Evolutionary conservation across 2,888 invertebrate species (phyloP), one percentile per base, ranked within the genome.

Genomic region (Agrotis ipsilon): DNA sequence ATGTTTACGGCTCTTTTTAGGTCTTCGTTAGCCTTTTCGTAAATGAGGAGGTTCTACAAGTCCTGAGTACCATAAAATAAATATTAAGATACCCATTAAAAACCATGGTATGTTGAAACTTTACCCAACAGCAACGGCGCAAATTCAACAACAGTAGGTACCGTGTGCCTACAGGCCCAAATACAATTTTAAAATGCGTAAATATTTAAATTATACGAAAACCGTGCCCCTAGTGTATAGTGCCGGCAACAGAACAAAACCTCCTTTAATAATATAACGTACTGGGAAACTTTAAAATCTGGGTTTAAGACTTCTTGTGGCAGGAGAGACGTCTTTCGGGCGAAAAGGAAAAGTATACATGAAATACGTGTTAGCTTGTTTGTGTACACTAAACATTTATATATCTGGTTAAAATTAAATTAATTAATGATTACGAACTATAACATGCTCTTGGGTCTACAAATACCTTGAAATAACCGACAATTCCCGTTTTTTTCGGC

Each of bases 171-270:
- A 65, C 39, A 39, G 11, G 11, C 39, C 9, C 39, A 39, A 39
- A 81, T 81, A 68, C 82, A 84, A 81, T 49, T 83, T 77, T 78
- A 52, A 81, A 69, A 84, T 84, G 72, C 81, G 63, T 81, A 45
- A 84, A 81, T 81, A 84, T 81, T 81, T 81, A 84, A 84, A 60
- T 48, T 49, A 81, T 78, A 68, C 65, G 66, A 62, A 70, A 69
- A 48, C 66, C 81, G 82, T 81, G 84, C 63, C 82, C 43, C 72
- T 21, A 13, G 69, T 1, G 68, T n/a, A 27, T 46, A 39, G 46
- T 54, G 32, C 67, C 27, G 66, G 62, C 57, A 52, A 65, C 69
- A 39, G 62, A 55, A 68, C 66, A 54, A 59, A 77, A 81, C 65
- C 65, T 54, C 49, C 46, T 64, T 80, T 52, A 79, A 79, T 79